Conservation (phyloP, 1,140 invertebrate species). For the Drosophila chauvacae region DNA sequence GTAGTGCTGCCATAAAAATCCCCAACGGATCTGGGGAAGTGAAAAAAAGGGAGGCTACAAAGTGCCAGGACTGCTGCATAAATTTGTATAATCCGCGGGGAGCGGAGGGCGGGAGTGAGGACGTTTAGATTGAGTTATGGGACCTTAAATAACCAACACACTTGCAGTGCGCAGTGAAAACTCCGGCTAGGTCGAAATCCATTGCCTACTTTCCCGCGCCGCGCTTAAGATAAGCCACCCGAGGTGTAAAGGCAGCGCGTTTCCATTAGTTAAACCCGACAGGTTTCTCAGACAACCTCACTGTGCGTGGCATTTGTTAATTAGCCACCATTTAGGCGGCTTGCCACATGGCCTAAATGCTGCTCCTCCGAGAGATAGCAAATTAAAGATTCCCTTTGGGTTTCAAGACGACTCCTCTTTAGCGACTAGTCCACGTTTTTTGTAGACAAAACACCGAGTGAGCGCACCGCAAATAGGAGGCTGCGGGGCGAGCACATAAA, state of each 20-base stretch:
- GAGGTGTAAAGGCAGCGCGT: constrained; percentile 5
- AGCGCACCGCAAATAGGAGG: constrained; percentile 14
- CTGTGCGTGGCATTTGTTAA: constrained; percentile 70
- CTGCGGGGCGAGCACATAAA: constrained; percentile 33
- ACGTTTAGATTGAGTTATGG: constrained; percentile 74
- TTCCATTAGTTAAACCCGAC: constrained; percentile 40
- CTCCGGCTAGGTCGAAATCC: constrained; percentile 16
- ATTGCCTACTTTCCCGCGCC: constrained; percentile 59
- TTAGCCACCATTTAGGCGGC: constrained; percentile 54
- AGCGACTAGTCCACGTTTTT: constrained; percentile 1
- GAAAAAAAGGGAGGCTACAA: constrained; percentile 24
- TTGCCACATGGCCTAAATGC: constrained; percentile 44
- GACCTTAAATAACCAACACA: constrained; percentile 60
- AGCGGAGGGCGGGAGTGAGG: constrained; percentile 7
- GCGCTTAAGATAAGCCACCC: constrained; percentile 29
- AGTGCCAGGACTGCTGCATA: constrained; percentile 76
- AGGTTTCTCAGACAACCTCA: constrained; percentile 38
- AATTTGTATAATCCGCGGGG: constrained; percentile 75
- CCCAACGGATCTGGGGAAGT: constrained; percentile 29
- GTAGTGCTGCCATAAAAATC: constrained; percentile 59
- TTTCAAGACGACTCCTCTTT: constrained; percentile 1
- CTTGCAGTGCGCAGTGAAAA: constrained; percentile 33
- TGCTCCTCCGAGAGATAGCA: constrained; percentile 9
- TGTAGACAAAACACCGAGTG: constrained; percentile 14
- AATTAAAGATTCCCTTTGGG: constrained; percentile 33